Evolutionary conservation across 1,140 invertebrate genomes (phyloP).

Genomic region (Anagrus nilaparvatae): DNA sequence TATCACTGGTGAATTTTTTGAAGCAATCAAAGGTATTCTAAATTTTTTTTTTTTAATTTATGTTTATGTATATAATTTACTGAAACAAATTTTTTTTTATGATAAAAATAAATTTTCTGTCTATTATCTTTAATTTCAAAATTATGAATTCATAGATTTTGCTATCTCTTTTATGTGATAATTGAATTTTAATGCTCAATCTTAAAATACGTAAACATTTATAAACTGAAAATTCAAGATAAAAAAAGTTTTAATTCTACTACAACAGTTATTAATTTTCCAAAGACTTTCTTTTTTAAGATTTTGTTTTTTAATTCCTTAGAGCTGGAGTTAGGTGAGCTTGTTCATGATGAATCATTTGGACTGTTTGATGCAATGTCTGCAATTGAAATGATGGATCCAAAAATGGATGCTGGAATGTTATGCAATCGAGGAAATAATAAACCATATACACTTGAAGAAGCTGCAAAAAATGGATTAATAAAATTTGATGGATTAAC

Average conservation of each 20-base stretch:
- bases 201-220: no score
- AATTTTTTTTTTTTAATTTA: slow-evolving; percentile 1
- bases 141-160: no score
- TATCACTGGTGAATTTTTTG: slow-evolving; percentile 66
- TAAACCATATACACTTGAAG: slow-evolving; percentile 78
- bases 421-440: slow-evolving; percentile 79
- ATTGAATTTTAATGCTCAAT: slow-evolving; percentile 6
- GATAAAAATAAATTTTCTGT: no score
- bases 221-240: no score
- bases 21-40: slow-evolving; percentile 66
- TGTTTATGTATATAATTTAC: not conserved
- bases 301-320: slow-evolving; percentile 14
- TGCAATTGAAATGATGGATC: slow-evolving; percentile 99
- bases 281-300: slow-evolving; percentile 6
- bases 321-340: slow-evolving; percentile 79
- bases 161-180: not conserved
- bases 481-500: slow-evolving; percentile 72
- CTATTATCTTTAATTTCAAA: no score
- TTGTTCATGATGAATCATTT: slow-evolving; percentile 84
- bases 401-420: slow-evolving; percentile 99
- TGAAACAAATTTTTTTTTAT: not conserved
- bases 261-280: no score
- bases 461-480: slow-evolving; percentile 67
- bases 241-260: no score
- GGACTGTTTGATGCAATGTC: slow-evolving; percentile 98